Evolutionary conservation across 1,140 invertebrate genomes (phyloP), one percentile per base, ranked within the genome.

Genomic region (Cotesia typhae): DNA sequence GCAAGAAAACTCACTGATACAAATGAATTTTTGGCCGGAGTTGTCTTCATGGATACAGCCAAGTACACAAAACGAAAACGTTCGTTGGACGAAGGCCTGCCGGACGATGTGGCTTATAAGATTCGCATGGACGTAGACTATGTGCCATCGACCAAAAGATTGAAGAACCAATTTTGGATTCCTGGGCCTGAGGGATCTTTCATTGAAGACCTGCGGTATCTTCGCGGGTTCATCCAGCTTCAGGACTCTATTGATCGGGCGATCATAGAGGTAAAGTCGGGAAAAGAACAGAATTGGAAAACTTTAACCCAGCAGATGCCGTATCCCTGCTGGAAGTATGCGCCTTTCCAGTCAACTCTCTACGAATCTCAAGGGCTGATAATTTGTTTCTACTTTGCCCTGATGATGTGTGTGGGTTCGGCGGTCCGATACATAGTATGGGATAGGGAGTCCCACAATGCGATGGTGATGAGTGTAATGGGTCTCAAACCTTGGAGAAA

Each of bases 401-500:
- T 92, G 20, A 89, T 92, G 75, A 87, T 91, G 71, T 89, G 88
- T 28, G 89, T 92, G 14, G 88, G 90, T 0, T 88, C 90, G 0
- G 87, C 88, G 4, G 90, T 92, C 0, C 79, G 91, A 9, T 88
- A 91, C 75, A 87, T 91, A 2, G 90, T 92, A 12, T 88, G 89
- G 82, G 91, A 92, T 77, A 88, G 89, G 57, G 91, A 92, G 75
- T 89, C 90, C 53, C 89, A 90, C 2, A 92, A 92, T 74, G 88
- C 89, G 1, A 90, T 90, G 89, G 91, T 92, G 0, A 91, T 92
- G 91, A 90, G 90, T 64, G 89, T 91, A 9, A 92, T 92, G 91
- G 91, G 91, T 1, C 81, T 92, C 73, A 88, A 89, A 68, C 86
- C 90, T 0, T 87, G 85, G 73, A 87, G 88, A 28, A 90, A 91